Base-by-base conservation (phyloP, 2,113 vertebrate genomes). In the Copsychus sechellarum region DNA sequence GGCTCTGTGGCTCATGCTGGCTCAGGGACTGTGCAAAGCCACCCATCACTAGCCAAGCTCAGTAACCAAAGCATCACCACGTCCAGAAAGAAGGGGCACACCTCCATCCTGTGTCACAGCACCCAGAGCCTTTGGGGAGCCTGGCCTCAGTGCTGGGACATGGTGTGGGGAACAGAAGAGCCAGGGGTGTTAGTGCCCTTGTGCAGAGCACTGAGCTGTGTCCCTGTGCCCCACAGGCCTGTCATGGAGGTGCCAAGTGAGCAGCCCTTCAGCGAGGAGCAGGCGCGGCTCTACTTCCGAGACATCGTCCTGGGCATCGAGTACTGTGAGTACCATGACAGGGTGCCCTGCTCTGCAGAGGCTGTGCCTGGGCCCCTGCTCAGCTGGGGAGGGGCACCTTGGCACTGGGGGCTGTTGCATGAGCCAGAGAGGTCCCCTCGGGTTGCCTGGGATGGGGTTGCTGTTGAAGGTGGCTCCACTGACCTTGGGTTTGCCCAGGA, bases 211-310 rank as follows among this genome's bases (percentile, higher is more conserved):
- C 48, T 88, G 6, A 56, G n/a, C 3, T 33, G 4, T 80, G 16
- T 80, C 10, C 56, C n/a, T 81, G 25, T 53, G 51, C 33, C 73
- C 58, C 48, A 33, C 70, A 99, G 99, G 67, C 99, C 99, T 3
- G 99, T 99, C 90, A 99, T 99, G 99, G 99, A 99, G 85, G 99
- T 99, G 15, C 99, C 99, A 7, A 98, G 98, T 12, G 98, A 99
- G 36, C 95, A 92, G 64, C 98, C 98, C 42, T 98, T 99, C 94
- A 97, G 98, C 1, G 99, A 99, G 96, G 98, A 99, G 61, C 99
- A 99, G 97, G 98, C 99, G 12, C 98, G 99, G 40, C 92, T 98
- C 66, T 99, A 99, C 97, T 98, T 99, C 96, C 98, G 99, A 97
- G 99, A 99, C 91, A 97, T 99, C 61, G 98, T 99, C 92, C 97